Evolutionary conservation across 2,888 invertebrate genomes (phyloP), one percentile per base, ranked within the genome.

Genomic region (Volucella bombylans): DNA sequence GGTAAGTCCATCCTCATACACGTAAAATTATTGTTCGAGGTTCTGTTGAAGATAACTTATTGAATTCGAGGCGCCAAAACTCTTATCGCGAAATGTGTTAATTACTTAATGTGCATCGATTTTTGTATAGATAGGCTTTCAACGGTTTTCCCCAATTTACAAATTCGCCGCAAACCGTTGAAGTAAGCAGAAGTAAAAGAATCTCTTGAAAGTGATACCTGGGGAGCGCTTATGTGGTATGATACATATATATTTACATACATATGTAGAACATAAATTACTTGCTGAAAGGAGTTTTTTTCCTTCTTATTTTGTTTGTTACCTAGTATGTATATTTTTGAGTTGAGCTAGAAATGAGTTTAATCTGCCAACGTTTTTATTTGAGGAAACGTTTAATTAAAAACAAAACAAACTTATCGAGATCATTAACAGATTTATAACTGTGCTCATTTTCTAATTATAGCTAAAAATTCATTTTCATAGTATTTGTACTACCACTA

Each of bases 91-190:
- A 71, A 78, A 62, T n/a, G 41, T 64, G 57, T 38, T 57, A 31
- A 79, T 64, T 65, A 67, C 59, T 52, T 65, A 55, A 64, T 65
- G 57, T 57, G 73, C 57, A 50, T 59, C 57, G 23, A 31, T 31
- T 31, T 57, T 52, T 62, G 73, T 64, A 38, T 45, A 55, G 47
- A 47, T 49, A 72, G 43, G 10, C 54, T 73, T 67, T 73, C 73
- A 79, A 73, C 79, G 59, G 65, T 12, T 59, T 59, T 50, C 43
- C 41, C 52, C 38, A 72, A 79, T 79, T 72, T 67, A 72, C 59
- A 55, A 9, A 45, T 10, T 59, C 14, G 23, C 8, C 8, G 18
- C 10, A 54, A 12, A 6, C 31, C 31, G 10, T 38, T 31, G 31
- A 31, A 54, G 14, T 18, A 31, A 54, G 14, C 11, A 50, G 2